phyloP scores from a whole-genome alignment of 2,797 vertebrate genomes.

The Characodon lateralis region DNA sequence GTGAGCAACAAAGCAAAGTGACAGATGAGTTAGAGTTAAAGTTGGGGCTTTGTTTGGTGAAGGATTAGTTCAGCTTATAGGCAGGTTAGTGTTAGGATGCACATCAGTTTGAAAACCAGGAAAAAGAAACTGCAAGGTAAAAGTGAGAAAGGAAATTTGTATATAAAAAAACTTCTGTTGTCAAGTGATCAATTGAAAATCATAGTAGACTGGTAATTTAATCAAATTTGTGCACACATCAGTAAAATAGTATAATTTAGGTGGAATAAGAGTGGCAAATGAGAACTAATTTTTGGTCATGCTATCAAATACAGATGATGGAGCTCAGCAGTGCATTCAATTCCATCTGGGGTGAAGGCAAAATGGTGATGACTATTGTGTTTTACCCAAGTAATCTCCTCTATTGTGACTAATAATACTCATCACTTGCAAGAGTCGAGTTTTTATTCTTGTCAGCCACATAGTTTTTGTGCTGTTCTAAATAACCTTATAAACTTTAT shows the following conservation, averaged over 20 bases:
- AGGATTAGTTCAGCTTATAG: not conserved
- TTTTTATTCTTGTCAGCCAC: not conserved
- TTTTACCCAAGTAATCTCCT: not conserved
- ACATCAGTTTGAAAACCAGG: not conserved
- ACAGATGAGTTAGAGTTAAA: not conserved
- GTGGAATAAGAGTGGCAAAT: too few species aligned
- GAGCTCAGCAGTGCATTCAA: too few species aligned
- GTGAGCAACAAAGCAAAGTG: constrained; percentile 22
- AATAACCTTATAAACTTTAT: not conserved
- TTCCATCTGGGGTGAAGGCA: too few species aligned
- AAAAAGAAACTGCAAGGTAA: not conserved
- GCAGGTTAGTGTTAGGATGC: not conserved
- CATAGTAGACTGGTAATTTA: not conserved
- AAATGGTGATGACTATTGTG: too few species aligned
- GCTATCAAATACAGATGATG: too few species aligned
- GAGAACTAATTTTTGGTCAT: too few species aligned
- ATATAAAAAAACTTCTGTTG: not conserved
- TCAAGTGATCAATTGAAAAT: not conserved
- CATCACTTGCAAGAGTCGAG: not conserved
- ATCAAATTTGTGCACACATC: not conserved
- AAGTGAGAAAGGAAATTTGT: not conserved
- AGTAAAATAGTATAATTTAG: too few species aligned
- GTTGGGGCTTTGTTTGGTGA: not conserved
- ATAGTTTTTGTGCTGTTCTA: not conserved
- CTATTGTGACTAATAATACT: not conserved